Conservation (phyloP, 92 coral and sea anemone genomes). For the Siderastrea radians region DNA sequence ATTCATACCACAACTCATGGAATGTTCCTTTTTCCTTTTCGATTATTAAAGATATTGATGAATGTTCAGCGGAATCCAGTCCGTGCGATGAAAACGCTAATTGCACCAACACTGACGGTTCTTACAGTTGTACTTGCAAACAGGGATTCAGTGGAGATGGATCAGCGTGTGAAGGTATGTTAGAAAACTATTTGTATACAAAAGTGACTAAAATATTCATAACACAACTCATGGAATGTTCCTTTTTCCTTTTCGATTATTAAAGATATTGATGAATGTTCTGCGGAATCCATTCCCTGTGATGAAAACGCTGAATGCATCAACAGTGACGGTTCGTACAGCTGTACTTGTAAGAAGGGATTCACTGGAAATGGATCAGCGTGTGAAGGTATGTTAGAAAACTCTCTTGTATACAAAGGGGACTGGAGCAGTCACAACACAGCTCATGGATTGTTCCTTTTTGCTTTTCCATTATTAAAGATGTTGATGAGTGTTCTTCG, state of each 20-base stretch:
- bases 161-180: too few species aligned
- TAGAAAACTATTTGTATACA: too few species aligned
- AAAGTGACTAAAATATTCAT: too few species aligned
- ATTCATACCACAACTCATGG: too few species aligned
- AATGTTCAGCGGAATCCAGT: conserved; percentile 17
- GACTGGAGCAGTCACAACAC: too few species aligned
- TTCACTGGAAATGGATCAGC: conserved; percentile 58
- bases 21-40: too few species aligned
- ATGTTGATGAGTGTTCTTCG: conserved; percentile 26
- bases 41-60: not conserved
- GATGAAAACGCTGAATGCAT: conserved; percentile 62
- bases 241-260: too few species aligned
- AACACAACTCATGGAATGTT: too few species aligned
- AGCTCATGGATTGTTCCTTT: not conserved
- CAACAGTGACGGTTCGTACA: conserved; percentile 65
- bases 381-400: conserved; percentile 60
- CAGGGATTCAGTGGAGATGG: conserved; percentile 75
- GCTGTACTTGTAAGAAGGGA: conserved; percentile 62
- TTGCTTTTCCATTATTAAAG: not conserved
- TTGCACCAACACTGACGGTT: conserved; percentile 68
- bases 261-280: conserved; percentile 74
- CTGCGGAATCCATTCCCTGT: conserved; percentile 37
- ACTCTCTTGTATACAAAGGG: too few species aligned
- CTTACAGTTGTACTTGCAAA: conserved; percentile 68
- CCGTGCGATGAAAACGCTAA: conserved; percentile 59